Base-by-base conservation (phyloP, 2,113 vertebrate species). In the Arizona elegans region DNA sequence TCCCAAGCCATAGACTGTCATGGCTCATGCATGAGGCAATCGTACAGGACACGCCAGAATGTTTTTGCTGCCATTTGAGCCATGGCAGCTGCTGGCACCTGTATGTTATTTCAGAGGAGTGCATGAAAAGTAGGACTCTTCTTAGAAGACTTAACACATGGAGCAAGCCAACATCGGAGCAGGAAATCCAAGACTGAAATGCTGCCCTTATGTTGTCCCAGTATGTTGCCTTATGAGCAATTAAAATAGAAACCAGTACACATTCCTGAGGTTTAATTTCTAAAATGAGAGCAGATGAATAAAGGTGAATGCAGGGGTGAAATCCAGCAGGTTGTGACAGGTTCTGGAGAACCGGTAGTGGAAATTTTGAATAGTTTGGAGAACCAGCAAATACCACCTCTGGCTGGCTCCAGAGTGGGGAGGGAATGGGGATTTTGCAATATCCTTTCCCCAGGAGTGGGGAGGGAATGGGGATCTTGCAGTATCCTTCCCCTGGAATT, bases 31-130 rank as follows among this genome's bases (percentile, higher is more conserved):
- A 29, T 96, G 96, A 97, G 94, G 94, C 95, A 95, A n/a, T 94
- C 0, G 0, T n/a, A 33, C 62, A 90, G 96, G 89, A 91, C 93
- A 95, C 0, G 1, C 92, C 92, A 59, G 17, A 90, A 59, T 97
- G 95, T 95, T 98, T 97, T 96, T 91, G 75, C 96, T 96, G 96
- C 94, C 88, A 92, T 17, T 91, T 92, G 92, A 97, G 95, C 96
- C 96, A 95, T 92, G 95, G 93, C 91, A 62, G 88, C 56, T 92
- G 38, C 55, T 97, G 95, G 96, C 93, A 96, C 91, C 92, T 6
- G 8, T 43, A 56, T 96, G 91, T 90, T 0, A 0, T 90, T 88
- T 90, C 89, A 58, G 89, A 96, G 86, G 90, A 96, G 90, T 89
- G 26, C 21, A 95, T n/a, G 90, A 56, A 96, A 93, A 94, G 94